Base-by-base conservation (phyloP, 2,113 vertebrate species). In the Recurvirostra avosetta region DNA sequence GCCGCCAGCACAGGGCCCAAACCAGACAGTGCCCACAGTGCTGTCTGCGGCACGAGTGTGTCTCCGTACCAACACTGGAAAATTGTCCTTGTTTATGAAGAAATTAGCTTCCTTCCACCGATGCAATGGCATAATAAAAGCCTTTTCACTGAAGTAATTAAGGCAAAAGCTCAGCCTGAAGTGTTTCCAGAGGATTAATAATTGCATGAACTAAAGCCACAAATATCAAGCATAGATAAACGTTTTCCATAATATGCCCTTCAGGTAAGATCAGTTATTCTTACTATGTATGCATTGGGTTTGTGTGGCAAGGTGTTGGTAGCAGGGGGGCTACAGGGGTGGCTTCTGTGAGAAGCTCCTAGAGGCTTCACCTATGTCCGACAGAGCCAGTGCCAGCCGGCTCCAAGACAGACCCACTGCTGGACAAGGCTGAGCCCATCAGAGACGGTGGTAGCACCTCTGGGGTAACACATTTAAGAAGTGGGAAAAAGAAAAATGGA, bases 11-110 rank as follows among this genome's bases (percentile, higher is more conserved):
- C 10, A 49, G 15, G 58, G 7, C 26, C 27, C 27, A 63, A 12
- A 25, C 1, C 0, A 7, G 38, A 49, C 32, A 19, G 1, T 17
- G 32, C 20, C 26, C 7, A 0, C 11, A 27, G 29, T 0, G 0
- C n/a, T 38, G n/a, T 43, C 56, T 41, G 34, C 5, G 49, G 30
- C n/a, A 21, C 3, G 41, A 63, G 23, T 26, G 10, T 4, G 1
- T 49, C 56, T 71, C 52, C 0, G 0, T 36, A 49, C 15, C 13
- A 34, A 47, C 40, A 45, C 4, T 0, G 0, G 47, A 49, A 90
- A 40, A 49, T 40, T 29, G 1, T 30, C 56, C 18, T 27, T 26
- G 18, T 21, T 75, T n/a, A 27, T 25, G 15, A 67, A n/a, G 3
- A 56, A 25, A 15, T n/a, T 15, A 71, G 12, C 61, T 72, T 67